Base-by-base conservation (phyloP, 2,113 vertebrate species). In the Atrichornis clamosus region DNA sequence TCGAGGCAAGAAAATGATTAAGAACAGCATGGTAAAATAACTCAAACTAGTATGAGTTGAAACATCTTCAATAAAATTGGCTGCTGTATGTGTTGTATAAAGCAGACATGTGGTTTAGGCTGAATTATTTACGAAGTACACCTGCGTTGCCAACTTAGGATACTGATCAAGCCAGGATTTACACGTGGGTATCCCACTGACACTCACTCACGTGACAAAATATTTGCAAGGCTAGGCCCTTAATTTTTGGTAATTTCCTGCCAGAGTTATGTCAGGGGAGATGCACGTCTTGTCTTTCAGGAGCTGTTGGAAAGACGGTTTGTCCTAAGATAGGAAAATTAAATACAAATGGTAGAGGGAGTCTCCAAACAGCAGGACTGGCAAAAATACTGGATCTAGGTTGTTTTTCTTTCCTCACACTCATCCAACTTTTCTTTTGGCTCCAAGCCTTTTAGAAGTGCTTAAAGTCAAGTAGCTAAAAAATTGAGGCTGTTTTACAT, bases 391-490 rank as follows among this genome's bases (percentile, higher is more conserved):
- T 91, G 76, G 47, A 88, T 63, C 59, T 88, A 20, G 15, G 64
- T 95, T 96, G 90, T 96, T 96, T 96, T 97, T 95, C 90, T 97
- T 97, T 97, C 96, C 95, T 97, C 76, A 20, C 20, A 6, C 39
- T 88, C 84, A 86, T 96, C 95, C 95, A 96, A 87, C 15, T 89
- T 75, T 81, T 83, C 68, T 35, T 72, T 95, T 96, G 67, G 75
- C 68, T 92, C 59, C 72, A 90, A 88, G 60, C 67, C 22, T 94
- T 91, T 90, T 67, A 75, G 76, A 74, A 94, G 22, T 70, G 52
- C 60, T 86, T 93, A 11, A 92, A 94, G 68, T 95, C 82, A 94
- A 95, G 90, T 81, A 94, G 68, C 88, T 96, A 64, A 94, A 96
- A 92, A 78, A 74, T 75, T 35, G 78, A 78, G 26, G 32, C 79